Evolutionary conservation across 2,888 invertebrate genomes (phyloP).

Genomic region (Nomada ruficornis): DNA sequence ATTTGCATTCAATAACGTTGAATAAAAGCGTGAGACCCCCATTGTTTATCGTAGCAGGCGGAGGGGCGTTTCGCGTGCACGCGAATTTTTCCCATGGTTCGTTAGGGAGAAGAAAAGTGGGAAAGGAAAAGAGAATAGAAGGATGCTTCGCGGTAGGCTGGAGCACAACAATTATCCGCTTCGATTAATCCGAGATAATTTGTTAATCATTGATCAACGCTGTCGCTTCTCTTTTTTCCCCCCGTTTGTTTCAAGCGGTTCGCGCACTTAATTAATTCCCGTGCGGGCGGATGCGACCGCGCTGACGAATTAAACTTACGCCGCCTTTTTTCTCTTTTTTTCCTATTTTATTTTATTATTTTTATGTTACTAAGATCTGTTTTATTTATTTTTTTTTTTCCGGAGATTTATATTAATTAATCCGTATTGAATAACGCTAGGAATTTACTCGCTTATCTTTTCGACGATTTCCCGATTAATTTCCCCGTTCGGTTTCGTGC

Average conservation of each 20-base stretch:
- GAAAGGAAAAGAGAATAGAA: neutral
- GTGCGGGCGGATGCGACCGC: slow-evolving; percentile 8
- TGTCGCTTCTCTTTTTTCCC: neutral
- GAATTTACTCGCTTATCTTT: no score
- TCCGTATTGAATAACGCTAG: no score
- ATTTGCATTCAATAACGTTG: slow-evolving; percentile 49
- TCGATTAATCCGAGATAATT: slow-evolving; percentile 22
- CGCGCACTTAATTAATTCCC: slow-evolving; percentile 35
- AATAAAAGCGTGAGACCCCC: slow-evolving; percentile 3
- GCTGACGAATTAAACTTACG: neutral
- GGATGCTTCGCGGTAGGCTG: no score
- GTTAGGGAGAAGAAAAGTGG: neutral
- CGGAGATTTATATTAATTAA: no score
- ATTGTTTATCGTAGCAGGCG: slow-evolving; percentile 39
- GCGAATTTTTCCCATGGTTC: slow-evolving; percentile 3
- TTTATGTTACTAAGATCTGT: no score
- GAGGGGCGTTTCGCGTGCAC: slow-evolving; percentile 14
- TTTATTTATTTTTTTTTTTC: neutral
- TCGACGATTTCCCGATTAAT: no score
- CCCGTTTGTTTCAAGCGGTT: slow-evolving; percentile 15
- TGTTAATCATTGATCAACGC: slow-evolving; percentile 26
- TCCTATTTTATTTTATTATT: neutral
- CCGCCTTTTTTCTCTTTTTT: slow-evolving; percentile 4
- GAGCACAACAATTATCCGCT: slow-evolving; percentile 13
- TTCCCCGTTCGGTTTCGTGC: neutral